Evolutionary conservation across 2,888 invertebrate genomes (phyloP), one percentile per base, ranked within the genome.

Genomic region (Sphaerophoria rueppellii): DNA sequence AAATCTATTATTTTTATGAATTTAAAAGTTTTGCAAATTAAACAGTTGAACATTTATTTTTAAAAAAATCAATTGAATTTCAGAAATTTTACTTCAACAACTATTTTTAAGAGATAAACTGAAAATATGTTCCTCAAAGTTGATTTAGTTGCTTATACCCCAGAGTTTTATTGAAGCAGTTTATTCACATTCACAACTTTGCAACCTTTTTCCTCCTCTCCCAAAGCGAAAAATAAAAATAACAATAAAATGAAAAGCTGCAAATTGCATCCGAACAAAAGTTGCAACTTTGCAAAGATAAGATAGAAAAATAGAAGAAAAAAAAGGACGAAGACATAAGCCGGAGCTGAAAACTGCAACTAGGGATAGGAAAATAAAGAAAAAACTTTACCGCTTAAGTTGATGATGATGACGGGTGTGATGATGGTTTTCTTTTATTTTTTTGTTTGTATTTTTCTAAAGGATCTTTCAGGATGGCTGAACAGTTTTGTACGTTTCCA

Each of bases 391-490:
- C 54, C 67, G 67, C 67, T 67, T 67, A 67, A 67, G 24, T 67
- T 50, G 55, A 74, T 57, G 75, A 50, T 40, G 61, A 40, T 61
- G 74, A 80, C 61, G 80, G 70, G 70, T 69, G 80, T 80, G 57
- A 75, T 75, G 63, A 80, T 65, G 74, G 74, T 54, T 69, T 71
- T 63, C 35, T 55, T 55, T 24, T 24, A 69, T 60, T 60, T 60
- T 52, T 14, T 16, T 24, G n/a, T 24, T 43, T 43, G n/a, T 35
- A 57, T 57, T 60, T 24, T 78, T 78, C 69, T 69, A 61, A 61
- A 69, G 74, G 79, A 61, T 79, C 78, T 35, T 73, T 67, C 67
- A 79, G 67, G 61, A 74, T 60, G 73, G 61, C 61, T 79, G 73
- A 74, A 74, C 69, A 16, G 61, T 79, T 79, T 73, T 73, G 67